Base-by-base conservation (phyloP, 2,797 vertebrate species). In the Benthosema pterotum region DNA sequence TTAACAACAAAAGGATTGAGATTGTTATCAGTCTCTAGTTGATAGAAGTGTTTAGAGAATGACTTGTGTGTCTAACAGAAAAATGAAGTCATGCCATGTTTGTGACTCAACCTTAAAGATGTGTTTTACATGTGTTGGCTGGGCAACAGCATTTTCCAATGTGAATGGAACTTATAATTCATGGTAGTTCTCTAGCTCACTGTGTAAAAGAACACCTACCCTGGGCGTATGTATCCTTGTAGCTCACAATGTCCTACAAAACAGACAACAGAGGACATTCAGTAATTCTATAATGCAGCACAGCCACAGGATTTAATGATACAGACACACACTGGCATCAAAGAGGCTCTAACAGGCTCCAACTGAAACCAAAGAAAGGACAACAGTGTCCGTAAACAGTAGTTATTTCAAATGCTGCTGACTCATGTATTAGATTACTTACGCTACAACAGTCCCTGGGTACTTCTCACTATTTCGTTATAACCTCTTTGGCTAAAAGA, bases 201-300 rank as follows among this genome's bases (percentile, higher is more conserved):
- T 11, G 57, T 42, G 19, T 15, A 43, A 38, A 38, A 11, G 50
- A 60, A 53, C 60, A 69, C 79, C 77, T 76, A 93, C 93, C 89
- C 60, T 88, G 83, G 12, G 32, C 13, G 19, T 94, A 94, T 0
- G 90, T 77, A 11, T 91, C 85, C 80, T 90, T 93, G 80, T 85
- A 91, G 46, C 62, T 82, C 54, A 83, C 0, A 55, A 94, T 92
- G 25, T 92, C 89, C 93, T 94, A 79, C 79, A 32, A 52, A 43
- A 57, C 62, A 67, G 50, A 8, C 22, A 5, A 56, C 51, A 67
- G 14, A 65, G 2, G 11, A 69, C 17, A 57, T 42, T 67, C 2
- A 56, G 47, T 12, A 5, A 52, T 11, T 3, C 18, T 25, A n/a
- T 25, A 25, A 19, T 12, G 12, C 1, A 50, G 15, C 4, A 5